Evolutionary conservation across 2,888 invertebrate genomes (phyloP), one percentile per base, ranked within the genome.

Genomic region (Coecobrya sp.): DNA sequence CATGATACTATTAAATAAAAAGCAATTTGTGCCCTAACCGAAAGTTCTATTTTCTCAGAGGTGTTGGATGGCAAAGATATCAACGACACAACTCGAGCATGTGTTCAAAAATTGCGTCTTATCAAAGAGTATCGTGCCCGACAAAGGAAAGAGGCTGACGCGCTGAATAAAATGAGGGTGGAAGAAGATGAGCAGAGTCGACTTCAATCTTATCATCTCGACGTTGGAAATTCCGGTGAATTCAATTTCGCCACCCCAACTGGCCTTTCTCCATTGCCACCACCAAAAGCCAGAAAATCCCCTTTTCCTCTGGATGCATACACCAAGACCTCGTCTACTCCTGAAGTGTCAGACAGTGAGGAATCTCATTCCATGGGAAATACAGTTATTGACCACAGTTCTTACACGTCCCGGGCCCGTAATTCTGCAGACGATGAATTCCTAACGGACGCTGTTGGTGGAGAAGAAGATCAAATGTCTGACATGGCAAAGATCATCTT

Each of bases 11-110:
- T 65, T 65, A 27, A 30, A 30, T 27, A 11, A 68, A 7, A 5
- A 27, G 4, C 16, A 27, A 13, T 68, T 2, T 30, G 16, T 27
- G 11, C 7, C 10, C 11, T 13, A 49, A 42, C 42, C 10, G 42
- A 42, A 42, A 42, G 42, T 19, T 25, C 1, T 22, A 16, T 68
- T 27, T 16, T 16, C n/a, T 4, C 36, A 97, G 97, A 96, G 76
- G 96, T 96, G 16, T 95, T 97, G 59, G 97, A 97, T 95, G 96
- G 96, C 0, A 96, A 97, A 95, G 95, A 95, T 2, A 96, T 97
- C 30, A 96, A 97, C 55, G 96, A 97, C 55, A 96, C 96, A 0
- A 97, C 97, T 0, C 96, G 97, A 95, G 96, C 95, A 0, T 97
- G 97, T 95, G 96, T 97, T 65, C 96, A 97, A 95, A 96, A 96